Evolutionary conservation across 2,888 invertebrate genomes (phyloP), one percentile per base, ranked within the genome.

Genomic region (Tetrapedia diversipes): DNA sequence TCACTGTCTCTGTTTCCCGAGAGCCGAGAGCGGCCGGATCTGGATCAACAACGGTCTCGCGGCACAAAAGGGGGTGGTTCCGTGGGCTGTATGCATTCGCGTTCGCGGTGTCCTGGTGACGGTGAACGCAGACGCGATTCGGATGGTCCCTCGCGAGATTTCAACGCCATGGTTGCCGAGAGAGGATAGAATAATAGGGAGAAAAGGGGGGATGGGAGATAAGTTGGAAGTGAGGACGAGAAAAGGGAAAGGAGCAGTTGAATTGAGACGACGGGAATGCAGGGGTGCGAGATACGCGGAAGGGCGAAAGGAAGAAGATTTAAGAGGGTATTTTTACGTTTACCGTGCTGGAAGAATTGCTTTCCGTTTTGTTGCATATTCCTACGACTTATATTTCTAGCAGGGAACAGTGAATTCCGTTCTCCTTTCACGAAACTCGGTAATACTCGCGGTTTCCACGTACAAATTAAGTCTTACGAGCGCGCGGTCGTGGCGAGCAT

Each of bases 1-100:
- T 24, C 39, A 7, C 43, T 56, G 57, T 66, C 54, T 70, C 73
- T 63, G 63, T 51, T 73, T 53, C 61, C 41, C 27, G 66, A 24
- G 66, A 24, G 16, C 32, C 43, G 45, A 37, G 51, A 61, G 56
- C 11, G 24, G 11, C 19, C 32, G 39, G 72, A 45, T 66, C 41
- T 49, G 57, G 32, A 76, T 73, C 60, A 41, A 65, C 56, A 16
- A 16, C 16, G 57, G 29, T 10, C 19, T 37, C 22, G 6, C 0
- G 11, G 16, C n/a, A 24, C 47, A 37, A 29, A 60, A 59, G 34
- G 61, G 47, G 56, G 41, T 61, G 22, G 43, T 3, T 37, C n/a
- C 24, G 65, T 37, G 60, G 24, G n/a, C 32, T 24, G 34, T 56
- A 47, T 47, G 32, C 34, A 14, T 37, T 54, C n/a, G 22, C 37